Conservation (phyloP, 2,797 vertebrate species). For the Thalassophryne amazonica region DNA sequence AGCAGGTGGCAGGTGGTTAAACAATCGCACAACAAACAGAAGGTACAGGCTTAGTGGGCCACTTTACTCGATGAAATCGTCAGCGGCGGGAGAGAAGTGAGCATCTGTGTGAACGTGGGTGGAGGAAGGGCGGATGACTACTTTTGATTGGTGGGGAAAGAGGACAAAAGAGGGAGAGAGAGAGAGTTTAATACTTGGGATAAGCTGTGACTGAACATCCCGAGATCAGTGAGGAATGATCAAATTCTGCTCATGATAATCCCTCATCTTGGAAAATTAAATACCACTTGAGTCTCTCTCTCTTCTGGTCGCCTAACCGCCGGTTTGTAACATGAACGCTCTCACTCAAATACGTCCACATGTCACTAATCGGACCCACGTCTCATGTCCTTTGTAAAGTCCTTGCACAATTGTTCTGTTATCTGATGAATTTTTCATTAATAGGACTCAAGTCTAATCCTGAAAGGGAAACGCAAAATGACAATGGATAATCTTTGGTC, state of each 20-base stretch:
- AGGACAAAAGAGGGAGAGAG: constrained; percentile 62
- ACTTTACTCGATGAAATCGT: constrained; percentile 67
- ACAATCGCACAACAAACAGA: constrained; percentile 52
- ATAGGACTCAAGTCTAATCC: constrained; percentile 76
- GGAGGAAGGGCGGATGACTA: too few species aligned
- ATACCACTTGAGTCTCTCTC: constrained; percentile 46
- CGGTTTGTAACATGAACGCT: constrained; percentile 12
- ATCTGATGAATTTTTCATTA: constrained; percentile 82
- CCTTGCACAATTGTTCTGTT: constrained; percentile 72
- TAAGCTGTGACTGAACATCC: constrained; percentile 74
- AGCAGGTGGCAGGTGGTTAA: constrained; percentile 67
- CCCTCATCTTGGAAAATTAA: constrained; percentile 73
- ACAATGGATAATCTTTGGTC: constrained; percentile 65
- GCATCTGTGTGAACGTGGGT: constrained; percentile 8
- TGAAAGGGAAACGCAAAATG: constrained; percentile 68
- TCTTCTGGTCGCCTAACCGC: constrained; percentile 20
- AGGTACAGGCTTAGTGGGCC: constrained; percentile 58
- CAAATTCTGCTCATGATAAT: constrained; percentile 74
- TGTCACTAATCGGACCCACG: constrained; percentile 61
- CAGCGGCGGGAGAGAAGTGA: constrained; percentile 4
- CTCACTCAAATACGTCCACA: constrained; percentile 23
- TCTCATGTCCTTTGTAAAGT: constrained; percentile 74
- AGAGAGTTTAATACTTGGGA: constrained; percentile 74
- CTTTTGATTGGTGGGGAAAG: constrained; percentile 41
- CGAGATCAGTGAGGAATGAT: constrained; percentile 71